phyloP scores from a whole-genome alignment of 2,797 vertebrate species.

The Silurus aristotelis region DNA sequence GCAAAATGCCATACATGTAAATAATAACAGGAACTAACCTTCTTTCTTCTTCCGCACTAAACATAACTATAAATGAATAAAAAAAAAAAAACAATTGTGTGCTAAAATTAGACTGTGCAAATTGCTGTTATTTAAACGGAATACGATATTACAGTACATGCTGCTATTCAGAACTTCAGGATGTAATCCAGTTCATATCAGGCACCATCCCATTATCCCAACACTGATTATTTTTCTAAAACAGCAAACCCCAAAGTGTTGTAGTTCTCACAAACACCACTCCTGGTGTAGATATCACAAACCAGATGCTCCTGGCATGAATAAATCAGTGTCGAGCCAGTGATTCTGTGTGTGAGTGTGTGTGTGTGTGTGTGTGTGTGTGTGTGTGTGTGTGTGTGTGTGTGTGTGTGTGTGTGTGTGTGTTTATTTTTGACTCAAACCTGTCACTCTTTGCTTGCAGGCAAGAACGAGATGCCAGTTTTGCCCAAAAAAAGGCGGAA shows the following conservation, averaged over 20 bases:
- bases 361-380: conserved; percentile 17
- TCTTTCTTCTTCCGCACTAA: background rate
- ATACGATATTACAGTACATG: background rate
- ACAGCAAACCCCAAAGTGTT: background rate
- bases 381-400: conserved; percentile 8
- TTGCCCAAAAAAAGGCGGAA: conserved; percentile 94
- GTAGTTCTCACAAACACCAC: background rate
- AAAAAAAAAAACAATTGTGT: background rate
- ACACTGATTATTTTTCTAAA: background rate
- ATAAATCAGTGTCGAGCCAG: background rate
- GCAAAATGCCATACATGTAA: background rate
- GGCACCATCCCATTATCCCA: background rate
- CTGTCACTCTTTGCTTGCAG: conserved; percentile 65
- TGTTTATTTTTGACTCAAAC: background rate
- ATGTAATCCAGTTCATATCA: background rate
- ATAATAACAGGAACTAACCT: background rate
- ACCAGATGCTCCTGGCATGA: background rate
- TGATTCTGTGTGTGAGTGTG: background rate
- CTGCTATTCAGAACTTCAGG: background rate
- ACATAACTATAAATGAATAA: background rate
- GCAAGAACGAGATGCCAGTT: conserved; percentile 88
- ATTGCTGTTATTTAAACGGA: background rate
- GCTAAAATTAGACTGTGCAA: background rate
- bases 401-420: conserved; percentile 10
- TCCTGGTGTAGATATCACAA: background rate